Conservation (phyloP, 2,797 vertebrate genomes). For the Sphenodon punctatus region DNA sequence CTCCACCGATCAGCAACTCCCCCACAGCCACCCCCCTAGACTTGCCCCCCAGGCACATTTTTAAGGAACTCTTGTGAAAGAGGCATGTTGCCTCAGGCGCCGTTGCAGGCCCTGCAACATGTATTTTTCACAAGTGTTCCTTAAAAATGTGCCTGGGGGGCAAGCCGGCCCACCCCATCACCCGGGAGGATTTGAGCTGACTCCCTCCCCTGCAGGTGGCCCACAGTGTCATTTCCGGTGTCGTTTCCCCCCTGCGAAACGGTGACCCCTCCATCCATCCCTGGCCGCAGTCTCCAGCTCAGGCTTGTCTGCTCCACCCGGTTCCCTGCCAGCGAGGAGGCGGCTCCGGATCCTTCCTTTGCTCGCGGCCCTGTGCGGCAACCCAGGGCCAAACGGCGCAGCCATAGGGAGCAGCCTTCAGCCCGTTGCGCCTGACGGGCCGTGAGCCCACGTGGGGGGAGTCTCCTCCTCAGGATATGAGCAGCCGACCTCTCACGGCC, state of each 20-base stretch:
- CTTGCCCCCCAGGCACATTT: too few relatives aligned
- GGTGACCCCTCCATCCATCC: background rate
- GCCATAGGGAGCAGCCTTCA: background rate
- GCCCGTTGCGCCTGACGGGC: rapidly evolving
- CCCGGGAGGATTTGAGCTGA: background rate
- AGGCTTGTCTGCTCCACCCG: background rate
- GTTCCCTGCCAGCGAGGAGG: background rate
- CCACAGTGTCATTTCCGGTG: too few relatives aligned
- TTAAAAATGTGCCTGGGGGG: too few relatives aligned
- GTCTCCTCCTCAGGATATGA: background rate
- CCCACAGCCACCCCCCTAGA: too few relatives aligned
- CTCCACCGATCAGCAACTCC: too few relatives aligned
- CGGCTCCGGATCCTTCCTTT: background rate
- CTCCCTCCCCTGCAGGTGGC: too few relatives aligned
- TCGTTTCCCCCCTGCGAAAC: background rate
- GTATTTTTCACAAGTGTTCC: too few relatives aligned
- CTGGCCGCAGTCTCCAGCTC: background rate
- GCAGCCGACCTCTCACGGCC: background rate
- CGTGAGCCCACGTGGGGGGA: background rate
- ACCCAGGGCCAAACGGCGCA: background rate
- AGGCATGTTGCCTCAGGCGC: too few relatives aligned
- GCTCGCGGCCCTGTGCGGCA: background rate
- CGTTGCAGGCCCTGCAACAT: too few relatives aligned
- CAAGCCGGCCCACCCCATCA: background rate
- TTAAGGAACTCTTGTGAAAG: too few relatives aligned